phyloP scores from a whole-genome alignment of 2,797 vertebrate species.

The Dipus sagitta region DNA sequence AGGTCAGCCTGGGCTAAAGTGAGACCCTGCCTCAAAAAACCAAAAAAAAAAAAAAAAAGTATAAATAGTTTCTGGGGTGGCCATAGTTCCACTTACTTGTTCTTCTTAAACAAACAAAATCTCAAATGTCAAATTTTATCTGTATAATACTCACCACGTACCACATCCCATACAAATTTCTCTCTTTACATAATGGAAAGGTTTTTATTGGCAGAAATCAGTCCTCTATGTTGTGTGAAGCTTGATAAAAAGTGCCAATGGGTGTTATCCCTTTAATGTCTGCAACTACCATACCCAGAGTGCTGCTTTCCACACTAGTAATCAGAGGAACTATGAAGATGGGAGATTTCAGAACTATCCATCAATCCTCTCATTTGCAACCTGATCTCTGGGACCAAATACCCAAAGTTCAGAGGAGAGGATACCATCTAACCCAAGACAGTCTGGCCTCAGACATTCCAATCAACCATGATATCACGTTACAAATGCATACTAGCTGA shows the following conservation, averaged over 20 bases:
- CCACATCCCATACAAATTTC: neutral
- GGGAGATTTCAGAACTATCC: slow-evolving; percentile 34
- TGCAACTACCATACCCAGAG: neutral
- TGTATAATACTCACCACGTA: neutral
- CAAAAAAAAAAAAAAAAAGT: too few relatives aligned
- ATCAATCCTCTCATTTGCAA: slow-evolving; percentile 47
- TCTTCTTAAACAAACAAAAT: slow-evolving; percentile 46
- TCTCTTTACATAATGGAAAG: slow-evolving; percentile 23
- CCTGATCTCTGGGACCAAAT: slow-evolving; percentile 45
- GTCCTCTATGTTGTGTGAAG: neutral
- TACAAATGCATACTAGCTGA: slow-evolving; percentile 57
- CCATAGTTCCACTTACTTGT: slow-evolving; percentile 28
- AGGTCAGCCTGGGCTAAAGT: too few relatives aligned
- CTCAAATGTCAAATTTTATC: slow-evolving; percentile 27
- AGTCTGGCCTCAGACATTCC: slow-evolving; percentile 61
- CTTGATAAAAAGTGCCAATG: neutral
- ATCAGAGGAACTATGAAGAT: slow-evolving; percentile 8
- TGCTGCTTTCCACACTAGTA: neutral
- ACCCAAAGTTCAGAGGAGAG: slow-evolving; percentile 28
- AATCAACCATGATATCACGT: slow-evolving; percentile 46
- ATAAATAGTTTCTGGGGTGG: slow-evolving; percentile 7
- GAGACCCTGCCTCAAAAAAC: too few relatives aligned
- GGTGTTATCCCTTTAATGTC: neutral
- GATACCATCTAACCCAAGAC: slow-evolving; percentile 59
- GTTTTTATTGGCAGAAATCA: slow-evolving; percentile 30